phyloP scores from a whole-genome alignment of 2,113 vertebrate genomes.

The Aplodontia rufa region DNA sequence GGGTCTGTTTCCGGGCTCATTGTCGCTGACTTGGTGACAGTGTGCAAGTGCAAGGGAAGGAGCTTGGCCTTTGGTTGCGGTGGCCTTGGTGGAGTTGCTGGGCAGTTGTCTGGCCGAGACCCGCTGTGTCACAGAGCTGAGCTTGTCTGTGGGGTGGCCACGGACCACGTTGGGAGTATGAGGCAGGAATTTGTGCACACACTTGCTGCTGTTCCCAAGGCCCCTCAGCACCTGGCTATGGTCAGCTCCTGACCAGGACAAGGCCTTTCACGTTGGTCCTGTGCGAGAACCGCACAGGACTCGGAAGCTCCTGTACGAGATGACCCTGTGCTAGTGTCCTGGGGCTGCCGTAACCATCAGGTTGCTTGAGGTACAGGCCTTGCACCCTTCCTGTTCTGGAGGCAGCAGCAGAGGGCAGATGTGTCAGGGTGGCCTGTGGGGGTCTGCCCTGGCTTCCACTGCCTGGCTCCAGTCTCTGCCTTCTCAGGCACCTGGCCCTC shows the following conservation, averaged over 20 bases:
- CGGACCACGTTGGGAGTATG: rapidly evolving
- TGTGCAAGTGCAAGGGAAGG: background rate
- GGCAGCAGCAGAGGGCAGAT: background rate
- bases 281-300: no score
- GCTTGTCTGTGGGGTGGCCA: background rate
- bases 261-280: background rate
- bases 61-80: rapidly evolving
- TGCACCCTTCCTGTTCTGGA: no score
- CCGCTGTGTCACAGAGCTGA: rapidly evolving
- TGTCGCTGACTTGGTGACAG: background rate
- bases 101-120: no score
- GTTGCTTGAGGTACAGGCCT: rapidly evolving
- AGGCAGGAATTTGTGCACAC: rapidly evolving
- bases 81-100: no score
- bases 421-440: background rate
- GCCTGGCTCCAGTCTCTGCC: rapidly evolving
- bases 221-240: background rate
- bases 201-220: background rate
- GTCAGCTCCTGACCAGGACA: background rate
- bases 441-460: background rate
- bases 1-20: background rate
- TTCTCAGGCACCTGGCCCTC: rapidly evolving
- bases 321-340: no score
- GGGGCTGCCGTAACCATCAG: background rate
- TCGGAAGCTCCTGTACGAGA: rapidly evolving